Percentiles rank a stretch among this genome's conserved stretches.
Conservation (phyloP, 2,797 vertebrate genomes). For the Enteromius radiatus region DNA sequence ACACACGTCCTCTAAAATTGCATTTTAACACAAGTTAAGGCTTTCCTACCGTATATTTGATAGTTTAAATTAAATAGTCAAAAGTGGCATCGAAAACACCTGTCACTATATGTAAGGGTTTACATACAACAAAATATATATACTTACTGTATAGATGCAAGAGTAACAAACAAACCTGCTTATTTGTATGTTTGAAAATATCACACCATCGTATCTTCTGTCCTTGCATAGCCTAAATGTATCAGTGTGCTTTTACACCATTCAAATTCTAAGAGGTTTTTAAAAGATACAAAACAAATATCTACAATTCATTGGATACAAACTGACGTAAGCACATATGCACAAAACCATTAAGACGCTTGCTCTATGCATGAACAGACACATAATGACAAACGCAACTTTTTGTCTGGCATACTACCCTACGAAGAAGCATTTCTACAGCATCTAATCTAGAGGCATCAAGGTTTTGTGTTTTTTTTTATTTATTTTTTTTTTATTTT, state of each 20-base stretch:
- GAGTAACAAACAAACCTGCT: constrained; percentile 61
- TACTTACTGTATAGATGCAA: constrained; percentile 53
- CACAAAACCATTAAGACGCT: constrained; percentile 78
- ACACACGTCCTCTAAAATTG: constrained; percentile 67
- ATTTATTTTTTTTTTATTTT: constrained; percentile 32
- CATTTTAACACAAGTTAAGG: constrained; percentile 77
- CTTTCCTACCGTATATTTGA: constrained; percentile 69
- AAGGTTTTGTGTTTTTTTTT: constrained; percentile 77
- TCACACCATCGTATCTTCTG: constrained; percentile 71
- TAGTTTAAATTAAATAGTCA: constrained; percentile 66
- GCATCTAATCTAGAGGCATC: constrained; percentile 92
- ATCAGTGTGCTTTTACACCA: constrained; percentile 81
- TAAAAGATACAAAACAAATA: constrained; percentile 75
- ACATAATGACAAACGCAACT: constrained; percentile 70
- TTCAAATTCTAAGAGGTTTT: constrained; percentile 74
- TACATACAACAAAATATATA: constrained; percentile 52
- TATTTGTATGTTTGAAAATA: constrained; percentile 62
- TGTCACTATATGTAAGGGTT: constrained; percentile 64
- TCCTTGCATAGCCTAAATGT: constrained; percentile 89
- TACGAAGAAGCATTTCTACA: constrained; percentile 72
- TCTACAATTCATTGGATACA: constrained; percentile 74
- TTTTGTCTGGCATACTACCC: constrained; percentile 69
- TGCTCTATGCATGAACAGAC: constrained; percentile 60
- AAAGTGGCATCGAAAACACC: constrained; percentile 66
- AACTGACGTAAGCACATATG: constrained; percentile 53